These are phyloP conservation scores for Toxotes chatareus DNA, from an alignment of 2,113 vertebrate species.

Conservation along the genomic window DNA sequence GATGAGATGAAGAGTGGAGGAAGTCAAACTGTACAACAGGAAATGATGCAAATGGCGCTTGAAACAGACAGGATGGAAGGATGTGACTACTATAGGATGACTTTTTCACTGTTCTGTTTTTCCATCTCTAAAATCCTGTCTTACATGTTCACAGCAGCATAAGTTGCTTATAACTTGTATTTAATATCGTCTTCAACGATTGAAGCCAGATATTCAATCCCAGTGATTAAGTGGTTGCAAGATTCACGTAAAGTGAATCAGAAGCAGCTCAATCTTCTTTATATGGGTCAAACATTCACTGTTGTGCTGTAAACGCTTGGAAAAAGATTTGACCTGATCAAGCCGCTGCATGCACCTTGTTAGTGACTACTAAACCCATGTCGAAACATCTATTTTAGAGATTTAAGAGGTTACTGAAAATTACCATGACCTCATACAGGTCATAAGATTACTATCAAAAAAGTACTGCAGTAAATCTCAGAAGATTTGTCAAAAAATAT, in stretches of 20 bases:
- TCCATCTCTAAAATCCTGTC: slow-evolving; percentile 21
- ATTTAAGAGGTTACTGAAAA: slow-evolving; percentile 8
- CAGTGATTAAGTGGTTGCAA: not conserved
- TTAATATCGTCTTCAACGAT: not conserved
- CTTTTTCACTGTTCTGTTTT: not conserved
- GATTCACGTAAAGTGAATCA: slow-evolving; percentile 24
- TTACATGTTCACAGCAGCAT: slow-evolving; percentile 25
- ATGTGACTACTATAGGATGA: slow-evolving; percentile 17
- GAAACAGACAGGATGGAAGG: slow-evolving; percentile 39
- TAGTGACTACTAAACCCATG: slow-evolving; percentile 23
- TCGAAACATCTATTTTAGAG: slow-evolving; percentile 1
- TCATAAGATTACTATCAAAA: not conserved
- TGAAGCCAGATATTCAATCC: slow-evolving; percentile 37
- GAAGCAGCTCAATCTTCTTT: slow-evolving; percentile 28
- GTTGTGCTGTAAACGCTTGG: slow-evolving; percentile 18
- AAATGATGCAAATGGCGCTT: slow-evolving; percentile 52
- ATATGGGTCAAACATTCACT: slow-evolving; percentile 65
- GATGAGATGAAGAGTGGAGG: slow-evolving; percentile 46
- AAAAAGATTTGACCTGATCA: slow-evolving; percentile 26
- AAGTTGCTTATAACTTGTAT: slow-evolving; percentile 1
- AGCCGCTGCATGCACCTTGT: slow-evolving; percentile 15
- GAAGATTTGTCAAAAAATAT: not conserved
- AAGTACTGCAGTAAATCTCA: not conserved
- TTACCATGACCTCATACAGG: not conserved
- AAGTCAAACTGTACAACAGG: slow-evolving; percentile 51